Base-by-base conservation (phyloP, 2,888 invertebrate genomes). In the Pammene fasciana region DNA sequence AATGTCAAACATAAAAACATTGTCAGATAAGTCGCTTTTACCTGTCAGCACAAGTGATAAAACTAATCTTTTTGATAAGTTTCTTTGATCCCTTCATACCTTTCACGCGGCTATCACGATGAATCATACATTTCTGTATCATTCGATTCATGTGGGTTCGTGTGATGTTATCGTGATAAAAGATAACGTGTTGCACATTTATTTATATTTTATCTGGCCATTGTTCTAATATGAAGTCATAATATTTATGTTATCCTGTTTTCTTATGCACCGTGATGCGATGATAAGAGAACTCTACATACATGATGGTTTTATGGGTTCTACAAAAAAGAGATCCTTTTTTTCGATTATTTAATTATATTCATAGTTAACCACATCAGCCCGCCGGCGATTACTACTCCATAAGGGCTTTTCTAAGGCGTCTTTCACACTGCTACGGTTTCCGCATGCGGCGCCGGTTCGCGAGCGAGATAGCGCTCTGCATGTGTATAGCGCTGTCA, bases 141-240 rank as follows among this genome's bases (percentile, higher is more conserved):
- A 46, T n/a, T 46, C 14, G 34, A 54, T n/a, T 54, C 54, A 52
- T 6, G 54, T 54, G 54, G 54, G 34, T n/a, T 54, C n/a, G n/a
- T 34, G 14, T 34, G 7, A 54, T 54, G 54, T 34, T 54, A 34
- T 54, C 34, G 13, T 9, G 54, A 54, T 54, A 54, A 50, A 50
- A 54, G 34, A 54, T 54, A 54, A 54, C n/a, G 54, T 34, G n/a
- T 36, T 52, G 52, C 52, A 52, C 13, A 54, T 54, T 54, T 8
- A n/a, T 34, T 18, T 34, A 18, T 0, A 54, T 54, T 34, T 8
- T n/a, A 54, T 13, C 26, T 52, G 26, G 3, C 16, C 34, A 54
- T 54, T 54, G 34, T 54, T 54, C 54, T 36, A 34, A n/a, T 54
- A 54, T 6, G 34, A 54, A 54, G 34, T 54, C 54, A 54, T 34